phyloP scores from a whole-genome alignment of 2,888 invertebrate genomes.

The Drosophila fungiperda region DNA sequence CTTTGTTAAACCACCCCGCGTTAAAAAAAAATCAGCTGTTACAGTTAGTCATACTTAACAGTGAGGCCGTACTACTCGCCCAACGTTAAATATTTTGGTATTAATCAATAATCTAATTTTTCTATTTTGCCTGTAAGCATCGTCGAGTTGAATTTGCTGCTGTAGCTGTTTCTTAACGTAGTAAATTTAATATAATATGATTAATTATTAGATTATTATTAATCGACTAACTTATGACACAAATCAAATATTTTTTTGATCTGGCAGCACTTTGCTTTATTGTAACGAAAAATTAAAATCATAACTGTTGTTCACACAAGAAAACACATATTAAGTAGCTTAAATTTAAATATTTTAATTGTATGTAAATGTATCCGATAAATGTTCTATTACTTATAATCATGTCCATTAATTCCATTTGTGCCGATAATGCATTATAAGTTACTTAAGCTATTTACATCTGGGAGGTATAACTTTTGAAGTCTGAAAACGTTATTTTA shows the following conservation, averaged over 20 bases:
- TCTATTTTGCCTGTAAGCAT: neutral
- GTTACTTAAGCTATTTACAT: neutral
- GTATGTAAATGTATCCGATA: neutral
- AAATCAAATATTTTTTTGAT: neutral
- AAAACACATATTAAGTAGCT: neutral
- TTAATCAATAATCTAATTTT: constrained; percentile 5
- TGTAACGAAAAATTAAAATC: neutral
- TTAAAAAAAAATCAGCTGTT: constrained; percentile 21
- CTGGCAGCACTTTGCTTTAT: constrained; percentile 4
- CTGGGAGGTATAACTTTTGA: neutral
- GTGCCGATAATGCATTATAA: neutral
- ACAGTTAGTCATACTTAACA: neutral
- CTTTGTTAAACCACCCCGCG: constrained; percentile 28
- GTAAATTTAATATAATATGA: neutral
- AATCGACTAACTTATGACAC: neutral
- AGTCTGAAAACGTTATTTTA: neutral
- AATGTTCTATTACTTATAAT: neutral
- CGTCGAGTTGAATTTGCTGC: neutral
- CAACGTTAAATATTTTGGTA: constrained; percentile 6
- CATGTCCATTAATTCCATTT: neutral
- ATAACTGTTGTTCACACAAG: neutral
- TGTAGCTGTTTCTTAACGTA: neutral
- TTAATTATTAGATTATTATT: neutral
- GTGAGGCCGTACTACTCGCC: constrained; percentile 2
- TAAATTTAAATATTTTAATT: neutral